Conservation (phyloP, 1,140 invertebrate genomes). For the Bombus haemorrhoidalis region DNA sequence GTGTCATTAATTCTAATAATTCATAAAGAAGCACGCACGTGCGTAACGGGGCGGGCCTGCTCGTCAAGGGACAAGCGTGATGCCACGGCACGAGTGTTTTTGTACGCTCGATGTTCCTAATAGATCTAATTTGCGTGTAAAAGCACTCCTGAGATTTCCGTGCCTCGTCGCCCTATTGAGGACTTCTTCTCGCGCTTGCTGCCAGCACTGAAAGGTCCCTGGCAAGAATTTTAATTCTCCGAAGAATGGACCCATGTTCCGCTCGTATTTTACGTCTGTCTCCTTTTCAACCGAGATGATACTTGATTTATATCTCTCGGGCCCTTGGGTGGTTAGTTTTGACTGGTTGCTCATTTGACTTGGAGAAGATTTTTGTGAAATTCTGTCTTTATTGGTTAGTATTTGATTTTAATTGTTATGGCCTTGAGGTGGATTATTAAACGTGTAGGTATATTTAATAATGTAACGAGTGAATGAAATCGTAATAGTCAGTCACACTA, state of each 20-base stretch:
- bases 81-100: constrained; percentile 70
- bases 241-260: constrained; percentile 17
- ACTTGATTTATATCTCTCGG: background rate
- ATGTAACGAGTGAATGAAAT: no score
- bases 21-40: constrained; percentile 81
- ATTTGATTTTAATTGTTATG: no score
- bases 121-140: constrained; percentile 80
- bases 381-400: background rate
- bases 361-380: background rate
- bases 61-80: constrained; percentile 56
- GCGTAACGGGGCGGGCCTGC: constrained; percentile 68
- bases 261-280: background rate
- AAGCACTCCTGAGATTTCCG: constrained; percentile 70
- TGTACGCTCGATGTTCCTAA: constrained; percentile 74
- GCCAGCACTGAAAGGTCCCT: background rate
- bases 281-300: background rate
- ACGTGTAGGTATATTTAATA: no score
- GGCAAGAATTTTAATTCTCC: constrained; percentile 30
- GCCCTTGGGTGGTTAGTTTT: background rate
- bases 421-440: no score
- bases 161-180: constrained; percentile 59
- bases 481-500: no score
- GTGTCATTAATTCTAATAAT: constrained; percentile 83
- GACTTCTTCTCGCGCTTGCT: constrained; percentile 28
- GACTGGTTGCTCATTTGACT: background rate